These are phyloP conservation scores for Syncerus caffer DNA, from an alignment of 2,797 vertebrate genomes.

Conservation along the genomic window DNA sequence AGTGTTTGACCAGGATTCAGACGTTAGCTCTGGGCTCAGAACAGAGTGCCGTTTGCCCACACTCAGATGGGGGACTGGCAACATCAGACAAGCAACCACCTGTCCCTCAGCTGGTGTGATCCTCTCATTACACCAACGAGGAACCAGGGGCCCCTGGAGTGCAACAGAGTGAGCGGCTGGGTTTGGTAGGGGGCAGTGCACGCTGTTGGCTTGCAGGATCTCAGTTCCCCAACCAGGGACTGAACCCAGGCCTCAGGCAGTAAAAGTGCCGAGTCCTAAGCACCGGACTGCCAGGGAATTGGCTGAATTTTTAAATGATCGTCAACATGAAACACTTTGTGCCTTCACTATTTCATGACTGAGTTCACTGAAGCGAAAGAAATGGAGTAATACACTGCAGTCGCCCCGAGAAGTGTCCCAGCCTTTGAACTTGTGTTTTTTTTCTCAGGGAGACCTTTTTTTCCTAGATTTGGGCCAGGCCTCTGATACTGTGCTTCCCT, in stretches of 20 bases:
- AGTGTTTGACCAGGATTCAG: neutral
- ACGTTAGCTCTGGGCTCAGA: neutral
- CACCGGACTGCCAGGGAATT: neutral
- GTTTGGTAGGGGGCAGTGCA: rapidly evolving
- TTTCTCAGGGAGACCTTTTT: neutral
- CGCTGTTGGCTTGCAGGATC: neutral
- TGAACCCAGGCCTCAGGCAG: neutral
- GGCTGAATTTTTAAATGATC: neutral
- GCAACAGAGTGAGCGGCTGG: neutral
- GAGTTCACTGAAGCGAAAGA: neutral
- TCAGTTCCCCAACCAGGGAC: neutral
- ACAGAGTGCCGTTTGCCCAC: rapidly evolving
- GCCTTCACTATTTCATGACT: neutral
- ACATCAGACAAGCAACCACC: neutral
- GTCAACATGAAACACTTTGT: neutral
- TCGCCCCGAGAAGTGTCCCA: neutral
- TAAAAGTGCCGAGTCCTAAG: neutral
- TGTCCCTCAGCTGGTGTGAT: neutral
- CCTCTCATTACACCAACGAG: too few relatives aligned
- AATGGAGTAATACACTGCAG: neutral
- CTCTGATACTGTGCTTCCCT: neutral
- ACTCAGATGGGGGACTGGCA: neutral
- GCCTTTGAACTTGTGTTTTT: neutral
- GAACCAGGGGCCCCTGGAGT: too few relatives aligned
- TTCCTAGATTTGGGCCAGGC: neutral